Evolutionary conservation across 2,113 vertebrate genomes (phyloP), one percentile per base, ranked within the genome.

Genomic region (Odobenus rosmarus): DNA sequence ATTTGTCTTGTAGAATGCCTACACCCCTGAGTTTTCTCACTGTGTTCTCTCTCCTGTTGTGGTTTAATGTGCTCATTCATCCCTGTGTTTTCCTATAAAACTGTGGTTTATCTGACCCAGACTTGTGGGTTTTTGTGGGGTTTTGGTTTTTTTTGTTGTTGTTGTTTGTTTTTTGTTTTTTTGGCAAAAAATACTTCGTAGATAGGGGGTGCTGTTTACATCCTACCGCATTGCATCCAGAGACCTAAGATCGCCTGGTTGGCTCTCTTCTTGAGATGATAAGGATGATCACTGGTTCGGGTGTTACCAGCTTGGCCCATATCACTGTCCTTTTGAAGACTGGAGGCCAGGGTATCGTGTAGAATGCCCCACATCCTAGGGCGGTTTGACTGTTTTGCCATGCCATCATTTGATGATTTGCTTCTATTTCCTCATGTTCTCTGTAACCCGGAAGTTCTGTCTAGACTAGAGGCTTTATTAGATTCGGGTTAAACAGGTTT

Each of bases 31-130:
- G 55, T 46, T 82, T 57, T 42, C 59, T 15, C 33, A 0, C 26
- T 16, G 1, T 0, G 1, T 36, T 31, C 3, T 21, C 6, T 31
- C 5, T 16, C 4, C 1, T 14, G 13, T 28, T 49, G 8, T 90
- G n/a, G 23, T 46, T 57, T 49, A 57, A 33, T 5, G 1, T 46
- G 16, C 18, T 53, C 61, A 36, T 26, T 23, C 4, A 7, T 16
- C 19, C 13, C 26, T 62, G 6, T 36, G n/a, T 42, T 92, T 74
- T 53, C 31, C 39, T 86, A 21, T 84, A 46, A 89, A 51, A n/a
- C 26, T 62, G 82, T 26, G 49, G 3, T 71, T 72, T n/a, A 23
- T 33, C 5, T 12, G 46, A 26, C 53, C 18, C 53, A 46, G 23
- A 62, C 53, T 51, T 80, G 26, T 76, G 74, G 42, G 46, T 46